A percentile compares a stretch with the other conserved stretches of the same genome.
These are phyloP conservation scores for Ceraclea dissimilis DNA, from an alignment of 2,888 invertebrate genomes.

Conservation along the genomic window DNA sequence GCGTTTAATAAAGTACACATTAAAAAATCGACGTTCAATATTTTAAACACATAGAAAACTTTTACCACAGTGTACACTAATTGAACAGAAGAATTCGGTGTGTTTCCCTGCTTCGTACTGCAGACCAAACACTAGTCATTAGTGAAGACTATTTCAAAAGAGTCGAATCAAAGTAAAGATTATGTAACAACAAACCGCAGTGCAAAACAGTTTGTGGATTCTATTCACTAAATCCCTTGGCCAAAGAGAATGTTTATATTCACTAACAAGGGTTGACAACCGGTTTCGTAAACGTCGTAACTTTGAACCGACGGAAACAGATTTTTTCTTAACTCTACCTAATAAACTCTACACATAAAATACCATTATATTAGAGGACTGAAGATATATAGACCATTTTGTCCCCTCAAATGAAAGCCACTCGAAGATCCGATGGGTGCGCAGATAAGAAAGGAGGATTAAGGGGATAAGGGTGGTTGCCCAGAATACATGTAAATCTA, in stretches of 20 bases:
- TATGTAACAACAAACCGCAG: background rate
- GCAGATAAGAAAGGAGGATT: background rate
- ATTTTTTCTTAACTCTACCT: constrained; percentile 6
- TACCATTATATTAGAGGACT: too few species aligned
- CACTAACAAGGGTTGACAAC: constrained; percentile 23
- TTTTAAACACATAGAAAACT: too few species aligned
- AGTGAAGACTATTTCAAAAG: too few species aligned
- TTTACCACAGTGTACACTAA: too few species aligned
- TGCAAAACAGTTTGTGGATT: background rate
- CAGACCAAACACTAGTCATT: too few species aligned
- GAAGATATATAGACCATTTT: too few species aligned
- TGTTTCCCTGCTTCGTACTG: too few species aligned
- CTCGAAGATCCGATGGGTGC: background rate
- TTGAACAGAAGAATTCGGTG: too few species aligned
- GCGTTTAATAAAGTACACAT: too few species aligned
- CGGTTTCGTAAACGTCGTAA: constrained; percentile 20
- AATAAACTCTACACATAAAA: background rate
- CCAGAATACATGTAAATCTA: background rate
- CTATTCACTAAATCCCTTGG: background rate
- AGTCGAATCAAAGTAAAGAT: too few species aligned
- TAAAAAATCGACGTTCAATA: too few species aligned
- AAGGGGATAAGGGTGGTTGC: background rate
- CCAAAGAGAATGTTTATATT: constrained; percentile 25
- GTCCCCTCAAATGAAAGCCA: background rate
- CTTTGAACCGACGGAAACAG: constrained; percentile 16